These are phyloP conservation scores for Edolisoma coerulescens DNA, from an alignment of 2,113 vertebrate genomes.

Conservation along the genomic window DNA sequence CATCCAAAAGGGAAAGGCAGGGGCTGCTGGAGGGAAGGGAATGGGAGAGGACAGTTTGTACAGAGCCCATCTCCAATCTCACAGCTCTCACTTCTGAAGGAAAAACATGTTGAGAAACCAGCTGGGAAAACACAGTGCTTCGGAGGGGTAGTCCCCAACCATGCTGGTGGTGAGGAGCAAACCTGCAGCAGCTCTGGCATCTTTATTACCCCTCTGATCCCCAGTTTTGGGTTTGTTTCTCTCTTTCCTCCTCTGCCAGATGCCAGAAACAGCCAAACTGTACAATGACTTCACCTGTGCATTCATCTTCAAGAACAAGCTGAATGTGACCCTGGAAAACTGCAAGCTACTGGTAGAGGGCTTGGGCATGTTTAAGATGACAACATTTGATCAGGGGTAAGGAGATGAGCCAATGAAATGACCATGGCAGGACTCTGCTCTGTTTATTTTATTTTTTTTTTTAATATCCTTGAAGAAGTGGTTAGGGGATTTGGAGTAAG, in stretches of 20 bases:
- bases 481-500: not conserved
- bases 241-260: conserved; percentile 22
- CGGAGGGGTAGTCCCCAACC: rapidly evolving
- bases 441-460: not conserved
- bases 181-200: not conserved
- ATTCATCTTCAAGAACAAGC: conserved; percentile 67
- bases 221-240: not conserved
- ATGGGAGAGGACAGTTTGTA: not conserved
- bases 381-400: conserved; percentile 63
- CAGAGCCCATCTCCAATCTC: not conserved
- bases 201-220: not conserved
- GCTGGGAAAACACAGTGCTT: not conserved
- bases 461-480: rapidly evolving
- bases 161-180: not conserved
- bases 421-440: not conserved
- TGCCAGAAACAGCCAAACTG: conserved; percentile 51
- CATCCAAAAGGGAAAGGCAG: not conserved
- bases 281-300: conserved; percentile 41
- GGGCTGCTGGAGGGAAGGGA: not conserved
- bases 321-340: conserved; percentile 43
- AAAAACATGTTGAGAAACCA: not conserved
- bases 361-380: conserved; percentile 55
- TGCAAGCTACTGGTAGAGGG: conserved; percentile 69
- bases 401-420: not conserved
- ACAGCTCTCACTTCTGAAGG: not conserved